phyloP scores from a whole-genome alignment of 2,888 invertebrate genomes.

The Scaptomyza reducta region DNA sequence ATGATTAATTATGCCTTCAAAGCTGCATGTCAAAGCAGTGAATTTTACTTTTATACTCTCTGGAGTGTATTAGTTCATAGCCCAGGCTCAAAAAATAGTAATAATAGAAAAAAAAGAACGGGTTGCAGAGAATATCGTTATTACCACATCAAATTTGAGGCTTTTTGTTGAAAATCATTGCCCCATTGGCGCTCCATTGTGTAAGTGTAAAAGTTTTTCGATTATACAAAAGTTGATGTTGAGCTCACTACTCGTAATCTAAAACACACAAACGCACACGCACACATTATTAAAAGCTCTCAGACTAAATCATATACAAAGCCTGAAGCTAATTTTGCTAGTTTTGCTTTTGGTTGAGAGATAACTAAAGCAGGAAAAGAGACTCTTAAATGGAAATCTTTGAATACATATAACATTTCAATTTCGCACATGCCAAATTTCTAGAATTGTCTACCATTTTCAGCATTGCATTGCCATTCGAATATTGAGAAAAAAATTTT shows the following conservation, averaged over 20 bases:
- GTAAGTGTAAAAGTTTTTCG: constrained; percentile 71
- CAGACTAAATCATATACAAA: constrained; percentile 11
- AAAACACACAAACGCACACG: constrained; percentile 8
- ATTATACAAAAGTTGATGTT: constrained; percentile 64
- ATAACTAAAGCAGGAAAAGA: constrained; percentile 32
- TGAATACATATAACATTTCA: constrained; percentile 50
- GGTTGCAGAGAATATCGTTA: constrained; percentile 53
- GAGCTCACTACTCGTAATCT: constrained; percentile 26
- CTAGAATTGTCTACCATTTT: constrained; percentile 4
- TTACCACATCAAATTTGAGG: constrained; percentile 51
- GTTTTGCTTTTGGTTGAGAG: constrained; percentile 53
- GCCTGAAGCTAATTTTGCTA: constrained; percentile 69
- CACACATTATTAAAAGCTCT: constrained; percentile 5
- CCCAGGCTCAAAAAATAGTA: constrained; percentile 2
- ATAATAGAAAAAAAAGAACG: not conserved
- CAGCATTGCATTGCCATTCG: constrained; percentile 13
- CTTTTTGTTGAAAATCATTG: constrained; percentile 56
- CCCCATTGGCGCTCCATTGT: constrained; percentile 51
- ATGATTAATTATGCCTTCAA: constrained; percentile 70
- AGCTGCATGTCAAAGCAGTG: constrained; percentile 65
- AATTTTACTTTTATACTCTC: constrained; percentile 54
- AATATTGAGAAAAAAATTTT: constrained; percentile 34
- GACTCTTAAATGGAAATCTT: constrained; percentile 76
- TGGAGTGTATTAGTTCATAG: constrained; percentile 23
- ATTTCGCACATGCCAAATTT: constrained; percentile 18